phyloP scores from a whole-genome alignment of 2,797 vertebrate species.

The Margarornis squamiger region DNA sequence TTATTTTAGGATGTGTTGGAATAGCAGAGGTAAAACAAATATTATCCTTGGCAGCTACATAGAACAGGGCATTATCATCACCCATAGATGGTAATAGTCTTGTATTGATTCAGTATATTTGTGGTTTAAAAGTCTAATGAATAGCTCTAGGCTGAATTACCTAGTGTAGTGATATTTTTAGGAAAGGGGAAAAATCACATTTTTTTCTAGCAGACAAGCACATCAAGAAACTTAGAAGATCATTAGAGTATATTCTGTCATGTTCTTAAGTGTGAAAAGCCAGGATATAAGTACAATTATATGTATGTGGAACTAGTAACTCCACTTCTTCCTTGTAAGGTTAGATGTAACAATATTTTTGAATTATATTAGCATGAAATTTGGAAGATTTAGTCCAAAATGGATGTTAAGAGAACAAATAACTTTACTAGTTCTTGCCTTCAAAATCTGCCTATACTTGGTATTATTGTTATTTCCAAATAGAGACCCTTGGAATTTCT shows the following conservation, averaged over 20 bases:
- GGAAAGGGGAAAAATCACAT: background rate
- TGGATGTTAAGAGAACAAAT: background rate
- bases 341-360: background rate
- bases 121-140: background rate
- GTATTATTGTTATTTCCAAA: conserved; percentile 58
- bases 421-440: background rate
- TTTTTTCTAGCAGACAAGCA: background rate
- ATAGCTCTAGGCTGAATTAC: background rate
- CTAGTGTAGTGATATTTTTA: background rate
- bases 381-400: background rate
- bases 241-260: background rate
- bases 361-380: background rate
- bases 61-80: background rate
- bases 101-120: background rate
- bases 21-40: conserved; percentile 28
- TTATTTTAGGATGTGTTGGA: conserved; percentile 40
- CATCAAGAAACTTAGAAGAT: background rate
- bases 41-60: background rate
- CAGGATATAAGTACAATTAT: background rate
- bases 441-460: conserved; percentile 48
- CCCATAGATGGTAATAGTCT: background rate
- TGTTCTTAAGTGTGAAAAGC: background rate
- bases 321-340: background rate
- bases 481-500: conserved; percentile 35
- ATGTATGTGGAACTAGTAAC: background rate